Percentiles rank a stretch among this genome's conserved stretches.
Conservation (phyloP, 1,140 invertebrate species). For the Streblospio benedicti region DNA sequence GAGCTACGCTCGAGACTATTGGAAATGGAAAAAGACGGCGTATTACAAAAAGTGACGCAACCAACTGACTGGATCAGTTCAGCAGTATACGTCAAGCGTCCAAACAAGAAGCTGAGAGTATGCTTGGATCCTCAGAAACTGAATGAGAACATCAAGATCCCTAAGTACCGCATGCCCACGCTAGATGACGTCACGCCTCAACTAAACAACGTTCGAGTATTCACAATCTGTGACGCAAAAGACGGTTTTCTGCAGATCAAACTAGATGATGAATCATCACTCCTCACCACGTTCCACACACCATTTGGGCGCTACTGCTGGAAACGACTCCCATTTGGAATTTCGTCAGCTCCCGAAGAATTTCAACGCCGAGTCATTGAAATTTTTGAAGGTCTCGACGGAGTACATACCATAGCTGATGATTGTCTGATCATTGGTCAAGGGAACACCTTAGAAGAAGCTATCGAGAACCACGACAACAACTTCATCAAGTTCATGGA, state of each 20-base stretch:
- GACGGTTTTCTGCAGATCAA: conserved; percentile 23
- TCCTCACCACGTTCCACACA: conserved; percentile 22
- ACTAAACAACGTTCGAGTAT: conserved; percentile 21
- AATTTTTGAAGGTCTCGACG: conserved; percentile 32
- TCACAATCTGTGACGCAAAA: conserved; percentile 20
- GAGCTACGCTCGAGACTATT: conserved; percentile 13
- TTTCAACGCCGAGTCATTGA: conserved; percentile 33
- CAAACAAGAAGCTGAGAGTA: conserved; percentile 16
- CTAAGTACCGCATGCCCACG: conserved; percentile 20
- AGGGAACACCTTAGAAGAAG: background rate
- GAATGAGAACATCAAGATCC: conserved; percentile 18
- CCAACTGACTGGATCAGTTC: conserved; percentile 20
- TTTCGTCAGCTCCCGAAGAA: conserved; percentile 22
- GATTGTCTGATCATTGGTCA: background rate
- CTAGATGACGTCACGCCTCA: conserved; percentile 25
- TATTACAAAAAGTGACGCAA: conserved; percentile 19
- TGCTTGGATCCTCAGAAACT: conserved; percentile 24
- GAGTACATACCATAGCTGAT: conserved; percentile 42
- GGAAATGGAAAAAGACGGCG: conserved; percentile 4
- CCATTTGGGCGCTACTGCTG: conserved; percentile 21
- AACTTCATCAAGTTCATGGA: conserved; percentile 27
- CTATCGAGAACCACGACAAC: background rate
- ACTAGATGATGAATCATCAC: conserved; percentile 22
- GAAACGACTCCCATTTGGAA: conserved; percentile 20
- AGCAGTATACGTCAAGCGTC: conserved; percentile 19